Evolutionary conservation across 2,888 invertebrate species (phyloP).

Genomic region (Prosopocoilus inquinatus): DNA sequence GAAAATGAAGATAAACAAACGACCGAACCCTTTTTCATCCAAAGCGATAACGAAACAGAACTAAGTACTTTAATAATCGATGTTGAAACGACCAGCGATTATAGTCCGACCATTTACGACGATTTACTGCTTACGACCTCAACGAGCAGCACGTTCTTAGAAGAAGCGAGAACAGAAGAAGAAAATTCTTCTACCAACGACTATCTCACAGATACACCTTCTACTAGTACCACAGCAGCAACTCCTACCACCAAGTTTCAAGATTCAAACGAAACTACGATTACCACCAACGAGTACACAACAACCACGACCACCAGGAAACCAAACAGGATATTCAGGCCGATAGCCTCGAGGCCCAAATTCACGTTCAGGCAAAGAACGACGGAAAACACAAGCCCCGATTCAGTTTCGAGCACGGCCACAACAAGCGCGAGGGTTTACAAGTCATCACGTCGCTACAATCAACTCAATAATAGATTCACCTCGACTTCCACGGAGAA

Average conservation of each 20-base stretch:
- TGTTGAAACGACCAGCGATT: too few species aligned
- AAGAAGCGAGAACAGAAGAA: too few species aligned
- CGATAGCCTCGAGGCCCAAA: conserved; percentile 46
- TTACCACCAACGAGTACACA: too few species aligned
- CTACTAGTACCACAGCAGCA: conserved; percentile 20
- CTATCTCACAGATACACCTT: conserved; percentile 21
- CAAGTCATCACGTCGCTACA: conserved; percentile 12
- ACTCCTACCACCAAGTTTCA: not conserved
- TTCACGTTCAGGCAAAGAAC: conserved; percentile 14
- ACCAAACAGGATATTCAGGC: conserved; percentile 40
- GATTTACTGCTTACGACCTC: too few species aligned
- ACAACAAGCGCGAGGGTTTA: not conserved
- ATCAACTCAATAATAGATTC: not conserved
- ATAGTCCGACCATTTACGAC: too few species aligned
- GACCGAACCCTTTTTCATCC: too few species aligned
- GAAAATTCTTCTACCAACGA: too few species aligned
- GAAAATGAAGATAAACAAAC: too few species aligned
- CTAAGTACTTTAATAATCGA: too few species aligned
- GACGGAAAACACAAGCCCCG: conserved; percentile 9
- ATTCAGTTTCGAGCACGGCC: conserved; percentile 2
- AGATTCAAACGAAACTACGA: too few species aligned
- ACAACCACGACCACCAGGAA: conserved; percentile 33
- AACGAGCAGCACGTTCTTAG: too few species aligned
- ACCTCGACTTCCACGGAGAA: not conserved
- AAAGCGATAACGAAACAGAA: too few species aligned